Evolutionary conservation across 2,888 invertebrate species (phyloP).

Genomic region (Lycocerus yunnanus): DNA sequence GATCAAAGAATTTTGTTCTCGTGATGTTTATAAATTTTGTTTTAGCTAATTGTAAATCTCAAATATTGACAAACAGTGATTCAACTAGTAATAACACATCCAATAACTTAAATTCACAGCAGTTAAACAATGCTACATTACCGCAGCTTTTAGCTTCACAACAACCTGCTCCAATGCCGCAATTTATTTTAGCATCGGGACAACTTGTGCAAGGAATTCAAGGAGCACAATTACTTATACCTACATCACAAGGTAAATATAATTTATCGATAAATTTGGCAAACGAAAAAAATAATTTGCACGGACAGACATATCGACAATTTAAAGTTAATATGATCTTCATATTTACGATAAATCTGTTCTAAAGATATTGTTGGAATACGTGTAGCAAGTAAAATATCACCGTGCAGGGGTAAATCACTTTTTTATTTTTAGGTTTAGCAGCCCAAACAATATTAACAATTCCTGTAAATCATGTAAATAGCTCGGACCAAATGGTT

Average conservation of each 20-base stretch:
- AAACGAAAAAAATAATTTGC: too few relatives aligned
- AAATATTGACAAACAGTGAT: conserved; percentile 27
- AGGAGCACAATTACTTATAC: conserved; percentile 92
- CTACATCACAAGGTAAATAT: conserved; percentile 85
- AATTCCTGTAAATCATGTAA: conserved; percentile 90
- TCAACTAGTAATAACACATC: conserved; percentile 33
- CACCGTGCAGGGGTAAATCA: too few relatives aligned
- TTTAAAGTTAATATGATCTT: too few relatives aligned
- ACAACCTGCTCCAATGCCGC: conserved; percentile 79
- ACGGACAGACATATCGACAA: too few relatives aligned
- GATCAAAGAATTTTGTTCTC: neutral
- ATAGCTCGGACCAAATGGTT: conserved; percentile 71
- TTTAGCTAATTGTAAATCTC: conserved; percentile 8
- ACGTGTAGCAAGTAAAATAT: too few relatives aligned
- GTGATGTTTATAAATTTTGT: neutral
- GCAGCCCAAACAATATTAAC: conserved; percentile 95
- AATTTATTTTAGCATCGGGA: conserved; percentile 88
- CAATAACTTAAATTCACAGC: conserved; percentile 45
- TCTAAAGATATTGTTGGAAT: too few relatives aligned
- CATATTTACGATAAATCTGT: too few relatives aligned
- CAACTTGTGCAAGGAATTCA: conserved; percentile 92
- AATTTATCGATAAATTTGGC: neutral
- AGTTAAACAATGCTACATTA: conserved; percentile 57
- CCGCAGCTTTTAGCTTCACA: conserved; percentile 62
- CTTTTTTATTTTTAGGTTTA: conserved; percentile 67